A percentile compares a stretch with the other conserved stretches of the same genome.
These are phyloP conservation scores for Patella depressa DNA, from an alignment of 2,888 invertebrate species.

Conservation along the genomic window DNA sequence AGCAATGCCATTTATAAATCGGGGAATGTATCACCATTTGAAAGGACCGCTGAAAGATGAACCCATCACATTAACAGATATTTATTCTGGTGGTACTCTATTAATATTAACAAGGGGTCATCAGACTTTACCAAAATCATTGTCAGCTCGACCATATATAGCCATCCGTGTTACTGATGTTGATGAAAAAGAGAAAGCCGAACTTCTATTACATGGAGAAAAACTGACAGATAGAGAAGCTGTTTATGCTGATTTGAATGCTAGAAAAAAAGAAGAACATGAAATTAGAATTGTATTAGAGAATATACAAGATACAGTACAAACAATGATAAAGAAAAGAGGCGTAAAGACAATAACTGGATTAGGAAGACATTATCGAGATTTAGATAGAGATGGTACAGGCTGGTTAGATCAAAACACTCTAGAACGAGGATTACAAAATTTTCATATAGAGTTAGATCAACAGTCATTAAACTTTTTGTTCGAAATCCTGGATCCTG, in stretches of 20 bases:
- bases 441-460: constrained; percentile 61
- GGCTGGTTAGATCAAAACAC: constrained; percentile 63
- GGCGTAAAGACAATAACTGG: constrained; percentile 65
- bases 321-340: constrained; percentile 60
- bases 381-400: constrained; percentile 51
- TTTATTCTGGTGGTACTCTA: constrained; percentile 58
- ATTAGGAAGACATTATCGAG: constrained; percentile 58
- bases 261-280: constrained; percentile 51
- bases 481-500: constrained; percentile 63
- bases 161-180: constrained; percentile 65
- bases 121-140: constrained; percentile 61
- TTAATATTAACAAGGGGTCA: constrained; percentile 57
- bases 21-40: constrained; percentile 58
- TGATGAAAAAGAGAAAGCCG: constrained; percentile 63
- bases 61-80: constrained; percentile 63
- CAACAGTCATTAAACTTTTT: constrained; percentile 63
- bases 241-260: constrained; percentile 50
- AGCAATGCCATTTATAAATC: constrained; percentile 67
- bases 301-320: constrained; percentile 58
- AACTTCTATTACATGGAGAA: constrained; percentile 49
- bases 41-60: constrained; percentile 55
- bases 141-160: constrained; percentile 47
- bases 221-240: constrained; percentile 39
- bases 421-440: constrained; percentile 64
- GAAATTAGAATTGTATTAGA: constrained; percentile 48